These are phyloP conservation scores for Wasmannia auropunctata DNA, from an alignment of 1,140 invertebrate species.

Conservation along the genomic window DNA sequence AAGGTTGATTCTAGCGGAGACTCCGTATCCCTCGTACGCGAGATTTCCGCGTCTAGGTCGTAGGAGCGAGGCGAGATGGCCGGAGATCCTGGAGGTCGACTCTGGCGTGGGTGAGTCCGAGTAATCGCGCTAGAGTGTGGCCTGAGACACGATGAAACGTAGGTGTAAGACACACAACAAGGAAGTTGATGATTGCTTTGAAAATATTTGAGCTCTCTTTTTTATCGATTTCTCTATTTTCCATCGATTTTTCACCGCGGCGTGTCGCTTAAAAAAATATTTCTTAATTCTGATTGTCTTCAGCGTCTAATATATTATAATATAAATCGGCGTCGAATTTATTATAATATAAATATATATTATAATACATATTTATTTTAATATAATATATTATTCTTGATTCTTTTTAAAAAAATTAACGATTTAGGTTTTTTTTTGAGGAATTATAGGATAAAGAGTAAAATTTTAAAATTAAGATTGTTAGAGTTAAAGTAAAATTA, in stretches of 20 bases:
- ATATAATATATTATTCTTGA: not conserved
- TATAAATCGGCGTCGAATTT: no score
- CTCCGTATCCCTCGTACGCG: slow-evolving; percentile 39
- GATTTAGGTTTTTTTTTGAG: not conserved
- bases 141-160: slow-evolving; percentile 10
- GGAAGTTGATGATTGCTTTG: not conserved
- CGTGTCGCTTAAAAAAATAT: not conserved
- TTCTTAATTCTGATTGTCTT: not conserved
- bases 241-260: not conserved
- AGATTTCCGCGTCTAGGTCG: slow-evolving; percentile 51
- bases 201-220: not conserved
- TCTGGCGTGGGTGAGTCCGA: slow-evolving; percentile 81
- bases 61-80: slow-evolving; percentile 73
- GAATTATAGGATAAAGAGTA: not conserved
- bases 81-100: slow-evolving; percentile 76
- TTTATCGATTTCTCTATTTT: not conserved
- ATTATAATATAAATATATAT: no score
- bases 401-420: not conserved
- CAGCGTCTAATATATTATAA: not conserved
- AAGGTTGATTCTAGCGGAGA: slow-evolving; percentile 69
- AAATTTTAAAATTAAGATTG: no score
- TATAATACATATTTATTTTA: no score
- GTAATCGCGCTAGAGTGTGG: not conserved
- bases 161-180: not conserved
- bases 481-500: not conserved